A percentile compares a stretch with the other conserved stretches of the same genome.
Evolutionary conservation across 2,797 vertebrate species (phyloP).

Genomic region (Pseudochaenichthys georgianus): DNA sequence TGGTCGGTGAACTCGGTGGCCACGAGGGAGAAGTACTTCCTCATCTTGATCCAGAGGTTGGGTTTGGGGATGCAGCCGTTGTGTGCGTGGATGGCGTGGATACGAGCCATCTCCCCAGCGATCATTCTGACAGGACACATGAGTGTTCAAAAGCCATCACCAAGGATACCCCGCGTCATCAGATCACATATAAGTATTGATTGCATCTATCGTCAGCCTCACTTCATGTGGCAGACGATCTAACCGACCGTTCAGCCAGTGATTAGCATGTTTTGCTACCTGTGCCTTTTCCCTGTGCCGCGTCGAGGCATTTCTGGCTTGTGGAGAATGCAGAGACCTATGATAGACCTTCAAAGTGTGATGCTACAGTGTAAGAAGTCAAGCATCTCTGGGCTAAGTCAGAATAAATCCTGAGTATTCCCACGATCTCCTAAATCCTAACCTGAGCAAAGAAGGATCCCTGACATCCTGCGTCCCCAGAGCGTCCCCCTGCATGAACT

Average conservation of each 20-base stretch:
- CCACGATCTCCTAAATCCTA: conserved; percentile 9
- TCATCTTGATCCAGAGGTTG: conserved; percentile 94
- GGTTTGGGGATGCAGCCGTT: conserved; percentile 95
- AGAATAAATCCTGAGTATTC: no score
- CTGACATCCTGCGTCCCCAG: conserved; percentile 92
- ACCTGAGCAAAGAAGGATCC: conserved; percentile 91
- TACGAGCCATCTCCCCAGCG: conserved; percentile 94
- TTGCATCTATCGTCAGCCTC: no score
- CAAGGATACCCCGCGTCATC: background rate
- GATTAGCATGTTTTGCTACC: background rate
- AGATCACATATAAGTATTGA: background rate
- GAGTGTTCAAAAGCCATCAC: background rate
- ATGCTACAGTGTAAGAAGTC: no score
- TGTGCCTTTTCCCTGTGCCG: conserved; percentile 1
- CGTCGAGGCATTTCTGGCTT: background rate
- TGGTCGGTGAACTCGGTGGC: conserved; percentile 92
- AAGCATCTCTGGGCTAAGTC: no score
- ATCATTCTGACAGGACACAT: conserved; percentile 85
- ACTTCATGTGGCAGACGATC: no score
- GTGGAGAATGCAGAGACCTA: background rate
- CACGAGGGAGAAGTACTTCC: conserved; percentile 92
- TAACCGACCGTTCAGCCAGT: background rate
- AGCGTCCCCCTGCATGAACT: conserved; percentile 93
- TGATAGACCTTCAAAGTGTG: no score
- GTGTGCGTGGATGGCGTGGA: conserved; percentile 94